Conservation (phyloP, 2,888 invertebrate species). For the Ichneumon xanthorius region DNA sequence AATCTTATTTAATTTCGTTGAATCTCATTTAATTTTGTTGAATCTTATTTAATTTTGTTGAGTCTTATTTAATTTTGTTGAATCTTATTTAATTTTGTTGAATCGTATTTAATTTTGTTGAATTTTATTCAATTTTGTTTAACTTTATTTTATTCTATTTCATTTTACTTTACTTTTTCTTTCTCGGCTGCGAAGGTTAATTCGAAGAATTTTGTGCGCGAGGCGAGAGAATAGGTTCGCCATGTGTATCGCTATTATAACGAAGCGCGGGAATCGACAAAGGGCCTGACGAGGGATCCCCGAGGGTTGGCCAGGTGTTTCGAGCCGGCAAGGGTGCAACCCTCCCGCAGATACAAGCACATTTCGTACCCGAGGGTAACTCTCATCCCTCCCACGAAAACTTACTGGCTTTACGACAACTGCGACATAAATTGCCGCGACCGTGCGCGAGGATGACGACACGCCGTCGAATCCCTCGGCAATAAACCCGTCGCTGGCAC, state of each 20-base stretch:
- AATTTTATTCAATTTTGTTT: too few relatives aligned
- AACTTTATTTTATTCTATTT: too few relatives aligned
- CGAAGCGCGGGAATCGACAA: conserved; percentile 39
- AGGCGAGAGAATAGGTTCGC: conserved; percentile 16
- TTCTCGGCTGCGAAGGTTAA: neutral
- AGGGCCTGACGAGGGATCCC: conserved; percentile 57
- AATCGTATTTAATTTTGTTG: too few relatives aligned
- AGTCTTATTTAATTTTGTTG: too few relatives aligned
- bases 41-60: too few relatives aligned
- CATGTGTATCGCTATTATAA: conserved; percentile 56
- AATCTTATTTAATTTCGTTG: too few relatives aligned
- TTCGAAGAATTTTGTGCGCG: neutral
- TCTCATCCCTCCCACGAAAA: conserved; percentile 64
- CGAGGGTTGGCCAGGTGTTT: conserved; percentile 67
- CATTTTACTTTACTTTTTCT: too few relatives aligned
- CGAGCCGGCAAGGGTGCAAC: conserved; percentile 65
- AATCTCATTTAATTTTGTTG: too few relatives aligned
- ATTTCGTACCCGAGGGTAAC: conserved; percentile 1
- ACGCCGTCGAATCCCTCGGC: conserved; percentile 28
- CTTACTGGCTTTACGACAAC: conserved; percentile 37
- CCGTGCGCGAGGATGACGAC: conserved; percentile 25
- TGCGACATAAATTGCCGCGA: neutral
- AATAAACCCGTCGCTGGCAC: neutral
- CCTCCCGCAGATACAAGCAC: conserved; percentile 54
- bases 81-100: too few relatives aligned